These are phyloP conservation scores for Eolophus roseicapilla DNA, from an alignment of 2,113 vertebrate genomes.

Conservation along the genomic window DNA sequence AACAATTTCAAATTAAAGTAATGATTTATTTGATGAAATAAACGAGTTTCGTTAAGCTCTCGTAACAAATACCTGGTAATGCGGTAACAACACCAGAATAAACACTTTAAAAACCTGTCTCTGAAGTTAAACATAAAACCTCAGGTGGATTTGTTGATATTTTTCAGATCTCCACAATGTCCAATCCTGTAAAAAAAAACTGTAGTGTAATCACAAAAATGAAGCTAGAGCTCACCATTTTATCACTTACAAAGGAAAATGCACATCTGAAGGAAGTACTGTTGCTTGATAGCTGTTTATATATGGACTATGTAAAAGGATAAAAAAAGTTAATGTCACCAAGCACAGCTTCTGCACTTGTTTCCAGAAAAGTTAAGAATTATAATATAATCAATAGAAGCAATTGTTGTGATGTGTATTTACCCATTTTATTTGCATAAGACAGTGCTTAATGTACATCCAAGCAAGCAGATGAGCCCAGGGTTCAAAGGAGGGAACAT, in stretches of 20 bases:
- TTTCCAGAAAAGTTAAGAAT: not conserved
- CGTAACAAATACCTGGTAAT: not conserved
- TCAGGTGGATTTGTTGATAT: not conserved
- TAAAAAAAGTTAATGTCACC: not conserved
- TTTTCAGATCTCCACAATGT: conserved; percentile 2
- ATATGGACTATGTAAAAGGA: not conserved
- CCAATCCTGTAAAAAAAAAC: not conserved
- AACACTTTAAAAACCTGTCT: not conserved
- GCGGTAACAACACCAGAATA: not conserved
- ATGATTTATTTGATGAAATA: not conserved
- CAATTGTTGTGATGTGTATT: not conserved
- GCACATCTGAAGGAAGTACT: not conserved
- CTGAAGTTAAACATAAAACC: not conserved
- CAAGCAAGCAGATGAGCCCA: not conserved
- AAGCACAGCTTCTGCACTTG: not conserved
- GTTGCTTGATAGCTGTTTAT: not conserved
- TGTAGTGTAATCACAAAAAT: not conserved
- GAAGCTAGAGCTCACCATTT: not conserved
- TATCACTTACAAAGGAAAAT: not conserved
- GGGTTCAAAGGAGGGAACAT: not conserved
- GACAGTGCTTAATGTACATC: not conserved
- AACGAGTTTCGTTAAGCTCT: not conserved
- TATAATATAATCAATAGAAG: not conserved
- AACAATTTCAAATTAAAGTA: not conserved
- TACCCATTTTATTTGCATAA: not conserved